Conservation (phyloP, 2,888 invertebrate species). For the Neoitamus cyanurus region DNA sequence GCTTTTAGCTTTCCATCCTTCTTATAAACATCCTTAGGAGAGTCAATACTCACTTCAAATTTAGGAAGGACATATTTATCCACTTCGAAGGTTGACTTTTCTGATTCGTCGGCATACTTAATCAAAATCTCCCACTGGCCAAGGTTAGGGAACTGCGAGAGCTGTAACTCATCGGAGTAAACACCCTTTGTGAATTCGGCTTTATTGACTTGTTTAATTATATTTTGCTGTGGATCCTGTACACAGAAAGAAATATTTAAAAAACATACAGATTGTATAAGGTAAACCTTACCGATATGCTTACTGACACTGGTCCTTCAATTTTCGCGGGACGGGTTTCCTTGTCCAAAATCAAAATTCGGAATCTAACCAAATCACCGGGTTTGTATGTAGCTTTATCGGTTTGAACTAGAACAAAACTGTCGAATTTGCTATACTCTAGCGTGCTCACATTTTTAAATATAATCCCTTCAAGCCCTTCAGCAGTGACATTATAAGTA, state of each 20-base stretch:
- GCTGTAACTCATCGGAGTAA: constrained; percentile 76
- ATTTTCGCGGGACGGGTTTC: constrained; percentile 73
- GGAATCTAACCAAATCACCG: constrained; percentile 83
- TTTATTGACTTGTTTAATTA: constrained; percentile 72
- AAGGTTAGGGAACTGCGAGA: constrained; percentile 82
- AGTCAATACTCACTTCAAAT: constrained; percentile 84
- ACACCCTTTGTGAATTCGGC: constrained; percentile 76
- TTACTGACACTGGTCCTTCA: constrained; percentile 59
- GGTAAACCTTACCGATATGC: constrained; percentile 55
- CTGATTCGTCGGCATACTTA: constrained; percentile 33
- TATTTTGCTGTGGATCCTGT: constrained; percentile 78
- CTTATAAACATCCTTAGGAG: constrained; percentile 83
- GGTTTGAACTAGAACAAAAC: constrained; percentile 84
- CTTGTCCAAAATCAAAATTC: constrained; percentile 76
- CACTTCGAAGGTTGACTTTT: constrained; percentile 68
- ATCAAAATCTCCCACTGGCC: constrained; percentile 86
- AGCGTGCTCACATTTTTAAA: constrained; percentile 81
- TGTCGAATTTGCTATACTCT: constrained; percentile 81
- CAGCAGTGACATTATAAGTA: constrained; percentile 59
- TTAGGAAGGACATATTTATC: constrained; percentile 90
- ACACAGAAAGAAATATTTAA: constrained; percentile 67
- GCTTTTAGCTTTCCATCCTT: constrained; percentile 80
- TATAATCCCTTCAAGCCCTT: constrained; percentile 76
- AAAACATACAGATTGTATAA: constrained; percentile 20
- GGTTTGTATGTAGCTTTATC: constrained; percentile 93